Evolutionary conservation across 2,113 vertebrate species (phyloP).

Genomic region (Mus pahari): DNA sequence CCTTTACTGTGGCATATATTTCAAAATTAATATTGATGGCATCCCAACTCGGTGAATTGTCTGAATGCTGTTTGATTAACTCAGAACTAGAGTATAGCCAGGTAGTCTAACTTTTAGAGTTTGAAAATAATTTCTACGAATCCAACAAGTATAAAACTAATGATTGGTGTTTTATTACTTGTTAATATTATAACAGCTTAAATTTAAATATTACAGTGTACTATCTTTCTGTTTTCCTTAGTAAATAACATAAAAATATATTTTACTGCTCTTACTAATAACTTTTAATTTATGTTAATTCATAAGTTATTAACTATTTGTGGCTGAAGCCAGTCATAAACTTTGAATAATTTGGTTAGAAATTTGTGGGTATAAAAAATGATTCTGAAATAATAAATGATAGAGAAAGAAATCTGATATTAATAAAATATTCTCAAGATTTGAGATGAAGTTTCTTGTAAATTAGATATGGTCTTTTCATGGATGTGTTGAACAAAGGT

Average conservation of each 20-base stretch:
- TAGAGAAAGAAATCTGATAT: neutral
- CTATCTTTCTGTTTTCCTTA: neutral
- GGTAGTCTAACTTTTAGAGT: neutral
- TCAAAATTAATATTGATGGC: neutral
- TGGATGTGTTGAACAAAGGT: conserved; percentile 21
- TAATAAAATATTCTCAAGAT: neutral
- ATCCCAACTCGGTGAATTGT: neutral
- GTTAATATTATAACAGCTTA: neutral
- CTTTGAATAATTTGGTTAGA: neutral
- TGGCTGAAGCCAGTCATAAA: neutral
- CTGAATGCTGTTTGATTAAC: neutral
- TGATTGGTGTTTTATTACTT: neutral
- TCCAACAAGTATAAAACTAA: neutral
- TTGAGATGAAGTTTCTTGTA: neutral
- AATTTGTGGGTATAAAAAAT: neutral
- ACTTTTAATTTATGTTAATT: neutral
- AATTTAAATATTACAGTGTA: neutral
- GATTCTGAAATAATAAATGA: neutral
- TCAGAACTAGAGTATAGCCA: neutral
- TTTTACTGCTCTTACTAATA: neutral
- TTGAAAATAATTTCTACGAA: neutral
- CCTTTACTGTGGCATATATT: neutral
- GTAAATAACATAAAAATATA: neutral
- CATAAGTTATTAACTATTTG: neutral
- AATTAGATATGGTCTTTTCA: neutral